Base-by-base conservation (phyloP, 2,888 invertebrate species). In the Drosophila imparisetae region DNA sequence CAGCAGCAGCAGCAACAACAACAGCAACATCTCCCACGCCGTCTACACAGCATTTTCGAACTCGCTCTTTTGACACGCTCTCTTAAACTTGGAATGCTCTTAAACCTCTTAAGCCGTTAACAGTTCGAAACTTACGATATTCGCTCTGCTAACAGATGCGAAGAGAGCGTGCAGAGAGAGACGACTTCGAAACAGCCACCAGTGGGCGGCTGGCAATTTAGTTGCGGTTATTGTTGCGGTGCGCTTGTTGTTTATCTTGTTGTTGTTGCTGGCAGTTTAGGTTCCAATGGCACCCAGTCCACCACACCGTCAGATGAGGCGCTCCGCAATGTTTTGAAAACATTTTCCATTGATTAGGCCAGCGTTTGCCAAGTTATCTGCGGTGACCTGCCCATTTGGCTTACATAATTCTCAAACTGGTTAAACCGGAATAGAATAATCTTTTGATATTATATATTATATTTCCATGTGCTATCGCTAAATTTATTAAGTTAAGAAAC, bases 11-110 rank as follows among this genome's bases (percentile, higher is more conserved):
- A 66, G 34, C 15, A 10, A 4, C 10, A 54, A 48, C 58, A 72
- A 32, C 55, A 49, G 68, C 65, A 59, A 66, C 66, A 55, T 52
- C 62, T 52, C 50, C 55, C 72, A 69, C 67, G 68, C 65, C 27
- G 48, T 66, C 65, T 62, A 29, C 13, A 38, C 42, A 32, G 49
- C 64, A 53, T 66, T 89, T 85, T 90, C 85, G 85, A 85, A 89
- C 73, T 90, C 81, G 72, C 71, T 72, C 72, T 63, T 49, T 21
- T 1, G 30, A 1, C 3, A 4, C 24, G 18, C 70, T 64, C 80
- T 81, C 83, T 83, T 83, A 87, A 87, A 78, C 80, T 78, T 84
- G 82, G 71, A 59, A 18, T 21, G 21, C 90, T 90, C 90, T 84
- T 45, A 24, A 24, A 2, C 24, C 8, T 8, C 32, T 88, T 73